Percentiles rank a stretch among this genome's conserved stretches.
These are phyloP conservation scores for Chlamydotis undulata DNA, from an alignment of 2,113 vertebrate species.

Conservation along the genomic window DNA sequence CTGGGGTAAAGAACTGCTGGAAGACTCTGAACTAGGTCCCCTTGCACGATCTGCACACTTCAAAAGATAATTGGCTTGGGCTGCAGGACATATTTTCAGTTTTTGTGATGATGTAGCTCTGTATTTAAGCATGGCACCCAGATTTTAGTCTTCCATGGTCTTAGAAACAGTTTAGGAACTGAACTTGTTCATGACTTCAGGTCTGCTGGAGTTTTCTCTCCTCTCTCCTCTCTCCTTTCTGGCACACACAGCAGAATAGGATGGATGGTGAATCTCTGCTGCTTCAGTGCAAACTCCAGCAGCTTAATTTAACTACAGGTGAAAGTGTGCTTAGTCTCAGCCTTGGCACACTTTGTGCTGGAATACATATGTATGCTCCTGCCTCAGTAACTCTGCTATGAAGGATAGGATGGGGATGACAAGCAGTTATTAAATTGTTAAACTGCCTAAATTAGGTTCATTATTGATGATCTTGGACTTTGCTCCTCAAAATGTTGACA, in stretches of 20 bases:
- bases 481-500: background rate
- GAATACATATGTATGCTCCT: accelerated
- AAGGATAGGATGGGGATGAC: background rate
- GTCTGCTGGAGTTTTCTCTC: no score
- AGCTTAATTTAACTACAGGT: background rate
- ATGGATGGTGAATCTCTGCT: background rate
- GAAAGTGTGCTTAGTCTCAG: background rate
- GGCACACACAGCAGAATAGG: background rate
- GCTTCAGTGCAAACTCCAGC: background rate
- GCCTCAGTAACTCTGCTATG: background rate
- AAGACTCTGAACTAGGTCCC: no score
- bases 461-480: background rate
- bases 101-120: no score
- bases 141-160: no score
- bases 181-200: no score
- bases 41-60: no score
- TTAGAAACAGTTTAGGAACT: no score
- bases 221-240: background rate
- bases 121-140: no score
- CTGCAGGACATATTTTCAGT: no score
- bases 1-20: no score
- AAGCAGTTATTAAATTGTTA: background rate
- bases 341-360: background rate
- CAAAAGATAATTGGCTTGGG: no score
- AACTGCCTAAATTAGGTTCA: background rate